A percentile compares a stretch with the other conserved stretches of the same genome.
Conservation (phyloP, 1,140 invertebrate species). For the Diorhabda sublineata region DNA sequence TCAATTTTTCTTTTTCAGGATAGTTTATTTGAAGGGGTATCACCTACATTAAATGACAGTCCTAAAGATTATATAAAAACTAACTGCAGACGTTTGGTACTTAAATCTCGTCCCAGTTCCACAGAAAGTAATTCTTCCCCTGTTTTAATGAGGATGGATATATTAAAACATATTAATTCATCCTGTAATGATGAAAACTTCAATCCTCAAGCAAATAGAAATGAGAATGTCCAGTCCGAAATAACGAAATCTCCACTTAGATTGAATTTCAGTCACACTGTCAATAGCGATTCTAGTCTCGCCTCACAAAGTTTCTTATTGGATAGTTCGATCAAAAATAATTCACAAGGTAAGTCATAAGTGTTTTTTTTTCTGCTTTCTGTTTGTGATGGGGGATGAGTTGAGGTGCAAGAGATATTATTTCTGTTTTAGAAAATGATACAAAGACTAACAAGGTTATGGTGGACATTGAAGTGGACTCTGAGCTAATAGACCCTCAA, state of each 20-base stretch:
- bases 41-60: conserved; percentile 13
- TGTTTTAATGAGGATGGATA: conserved; percentile 16
- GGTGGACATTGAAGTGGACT: conserved; percentile 9
- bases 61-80: conserved; percentile 24
- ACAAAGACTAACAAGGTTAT: neutral
- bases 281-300: conserved; percentile 19
- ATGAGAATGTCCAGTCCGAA: neutral
- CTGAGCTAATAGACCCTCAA: conserved; percentile 14
- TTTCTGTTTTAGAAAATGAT: neutral
- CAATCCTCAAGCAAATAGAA: neutral
- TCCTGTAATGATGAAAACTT: conserved; percentile 7
- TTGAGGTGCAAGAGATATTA: neutral
- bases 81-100: conserved; percentile 22
- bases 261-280: conserved; percentile 22
- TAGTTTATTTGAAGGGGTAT: conserved; percentile 28
- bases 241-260: conserved; percentile 15
- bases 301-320: conserved; percentile 23
- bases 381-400: neutral
- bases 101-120: conserved; percentile 16
- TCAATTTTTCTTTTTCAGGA: conserved; percentile 28
- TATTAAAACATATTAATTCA: conserved; percentile 21
- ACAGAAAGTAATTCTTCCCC: conserved; percentile 14
- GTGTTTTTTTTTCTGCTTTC: neutral
- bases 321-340: conserved; percentile 14
- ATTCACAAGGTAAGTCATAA: neutral